Conservation (phyloP, 2,797 vertebrate species). For the Hyperoplus lanceolatus region DNA sequence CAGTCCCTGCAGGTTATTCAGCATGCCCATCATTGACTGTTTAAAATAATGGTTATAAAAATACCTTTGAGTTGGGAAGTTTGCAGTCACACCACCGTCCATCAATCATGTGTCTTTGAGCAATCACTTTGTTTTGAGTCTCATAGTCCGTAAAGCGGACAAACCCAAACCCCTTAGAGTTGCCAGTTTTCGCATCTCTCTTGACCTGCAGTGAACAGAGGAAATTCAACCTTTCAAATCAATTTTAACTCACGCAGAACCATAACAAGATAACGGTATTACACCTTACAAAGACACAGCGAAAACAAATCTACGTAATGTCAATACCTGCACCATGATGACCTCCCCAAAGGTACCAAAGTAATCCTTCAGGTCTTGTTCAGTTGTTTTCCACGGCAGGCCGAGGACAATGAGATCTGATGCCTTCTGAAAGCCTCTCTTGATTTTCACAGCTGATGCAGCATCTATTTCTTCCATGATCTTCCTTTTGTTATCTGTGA, state of each 20-base stretch:
- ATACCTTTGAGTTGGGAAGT: conserved; percentile 98
- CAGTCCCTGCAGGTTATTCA: neutral
- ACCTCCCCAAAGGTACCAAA: conserved; percentile 98
- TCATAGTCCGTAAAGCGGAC: conserved; percentile 99
- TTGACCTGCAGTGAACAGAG: conserved; percentile 88
- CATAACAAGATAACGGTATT: neutral
- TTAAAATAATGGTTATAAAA: neutral
- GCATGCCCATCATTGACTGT: neutral
- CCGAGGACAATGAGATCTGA: conserved; percentile 98
- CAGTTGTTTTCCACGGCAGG: conserved; percentile 97
- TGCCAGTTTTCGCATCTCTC: conserved; percentile 96
- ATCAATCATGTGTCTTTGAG: conserved; percentile 99
- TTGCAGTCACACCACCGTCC: conserved; percentile 99
- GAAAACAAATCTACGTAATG: neutral
- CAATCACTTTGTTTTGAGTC: conserved; percentile 97
- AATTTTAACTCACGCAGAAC: neutral
- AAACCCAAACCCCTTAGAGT: conserved; percentile 98
- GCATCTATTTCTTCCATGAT: conserved; percentile 97
- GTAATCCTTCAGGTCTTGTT: conserved; percentile 98
- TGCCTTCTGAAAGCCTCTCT: conserved; percentile 97
- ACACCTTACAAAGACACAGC: neutral
- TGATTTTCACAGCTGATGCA: conserved; percentile 96
- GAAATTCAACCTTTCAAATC: neutral
- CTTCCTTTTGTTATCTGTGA: conserved; percentile 97
- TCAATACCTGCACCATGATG: conserved; percentile 97